A percentile compares a stretch with the other conserved stretches of the same genome.
These are phyloP conservation scores for Meiosimyza decipiens DNA, from an alignment of 2,888 invertebrate species.

Conservation along the genomic window DNA sequence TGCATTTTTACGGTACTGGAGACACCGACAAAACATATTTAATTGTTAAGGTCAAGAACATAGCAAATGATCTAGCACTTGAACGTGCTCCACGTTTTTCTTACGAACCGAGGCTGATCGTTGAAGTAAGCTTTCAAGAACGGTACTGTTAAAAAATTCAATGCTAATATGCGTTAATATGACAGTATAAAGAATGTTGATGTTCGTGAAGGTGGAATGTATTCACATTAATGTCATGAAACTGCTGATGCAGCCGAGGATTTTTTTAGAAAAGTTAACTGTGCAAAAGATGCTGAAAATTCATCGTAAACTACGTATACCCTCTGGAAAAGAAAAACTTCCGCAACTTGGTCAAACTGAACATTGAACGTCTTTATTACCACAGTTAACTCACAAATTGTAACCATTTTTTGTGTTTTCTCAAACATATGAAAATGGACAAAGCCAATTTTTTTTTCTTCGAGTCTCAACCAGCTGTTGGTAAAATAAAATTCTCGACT, in stretches of 20 bases:
- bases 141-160: conserved; percentile 75
- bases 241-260: conserved; percentile 67
- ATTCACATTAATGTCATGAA: conserved; percentile 77
- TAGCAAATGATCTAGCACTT: conserved; percentile 55
- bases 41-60: conserved; percentile 37
- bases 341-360: too few species aligned
- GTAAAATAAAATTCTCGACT: too few species aligned
- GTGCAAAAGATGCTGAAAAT: conserved; percentile 73
- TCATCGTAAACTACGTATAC: too few species aligned
- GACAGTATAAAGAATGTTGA: conserved; percentile 83
- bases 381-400: too few species aligned
- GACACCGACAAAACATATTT: conserved; percentile 46
- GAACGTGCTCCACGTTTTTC: conserved; percentile 63
- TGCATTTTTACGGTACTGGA: conserved; percentile 64
- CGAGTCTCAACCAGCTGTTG: too few species aligned
- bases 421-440: too few species aligned
- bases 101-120: conserved; percentile 75
- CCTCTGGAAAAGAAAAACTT: too few species aligned
- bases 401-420: too few species aligned
- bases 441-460: too few species aligned
- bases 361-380: too few species aligned
- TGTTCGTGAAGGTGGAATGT: conserved; percentile 76
- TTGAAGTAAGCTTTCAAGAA: conserved; percentile 75
- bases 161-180: conserved; percentile 74
- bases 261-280: conserved; percentile 54